These are phyloP conservation scores for Epinephelus awoara DNA, from an alignment of 2,797 vertebrate species.

Conservation along the genomic window DNA sequence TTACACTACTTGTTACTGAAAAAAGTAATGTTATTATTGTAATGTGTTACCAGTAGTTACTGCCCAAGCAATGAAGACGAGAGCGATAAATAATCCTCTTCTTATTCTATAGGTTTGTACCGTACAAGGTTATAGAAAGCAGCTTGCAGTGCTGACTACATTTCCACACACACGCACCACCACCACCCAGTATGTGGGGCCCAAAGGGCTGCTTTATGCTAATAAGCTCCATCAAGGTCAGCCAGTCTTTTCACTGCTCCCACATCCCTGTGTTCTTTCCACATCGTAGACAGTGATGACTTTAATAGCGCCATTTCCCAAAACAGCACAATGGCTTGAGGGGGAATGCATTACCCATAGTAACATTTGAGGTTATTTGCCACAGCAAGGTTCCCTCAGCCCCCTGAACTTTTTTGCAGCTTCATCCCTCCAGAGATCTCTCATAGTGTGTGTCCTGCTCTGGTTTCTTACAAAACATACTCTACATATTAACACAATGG, in stretches of 20 bases:
- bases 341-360: slow-evolving; percentile 60
- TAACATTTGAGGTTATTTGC: slow-evolving; percentile 59
- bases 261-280: slow-evolving; percentile 65
- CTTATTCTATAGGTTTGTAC: slow-evolving; percentile 37
- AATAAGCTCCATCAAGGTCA: slow-evolving; percentile 82
- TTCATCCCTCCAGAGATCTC: slow-evolving; percentile 34
- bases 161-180: slow-evolving; percentile 26
- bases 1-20: too few relatives aligned
- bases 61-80: slow-evolving; percentile 12
- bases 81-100: slow-evolving; percentile 8
- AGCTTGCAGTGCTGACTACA: slow-evolving; percentile 38
- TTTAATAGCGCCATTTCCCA: slow-evolving; percentile 71
- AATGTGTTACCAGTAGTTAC: too few relatives aligned
- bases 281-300: slow-evolving; percentile 73
- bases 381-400: slow-evolving; percentile 52
- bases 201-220: slow-evolving; percentile 77
- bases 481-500: slow-evolving; percentile 15
- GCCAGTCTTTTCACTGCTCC: slow-evolving; percentile 57
- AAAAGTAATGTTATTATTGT: too few relatives aligned
- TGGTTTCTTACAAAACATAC: slow-evolving; percentile 22
- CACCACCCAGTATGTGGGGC: slow-evolving; percentile 45
- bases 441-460: slow-evolving; percentile 20
- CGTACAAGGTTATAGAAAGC: slow-evolving; percentile 46
- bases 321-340: slow-evolving; percentile 68
- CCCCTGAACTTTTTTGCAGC: slow-evolving; percentile 49